Base-by-base conservation (phyloP, 2,888 invertebrate species). In the Bellardia pandia region DNA sequence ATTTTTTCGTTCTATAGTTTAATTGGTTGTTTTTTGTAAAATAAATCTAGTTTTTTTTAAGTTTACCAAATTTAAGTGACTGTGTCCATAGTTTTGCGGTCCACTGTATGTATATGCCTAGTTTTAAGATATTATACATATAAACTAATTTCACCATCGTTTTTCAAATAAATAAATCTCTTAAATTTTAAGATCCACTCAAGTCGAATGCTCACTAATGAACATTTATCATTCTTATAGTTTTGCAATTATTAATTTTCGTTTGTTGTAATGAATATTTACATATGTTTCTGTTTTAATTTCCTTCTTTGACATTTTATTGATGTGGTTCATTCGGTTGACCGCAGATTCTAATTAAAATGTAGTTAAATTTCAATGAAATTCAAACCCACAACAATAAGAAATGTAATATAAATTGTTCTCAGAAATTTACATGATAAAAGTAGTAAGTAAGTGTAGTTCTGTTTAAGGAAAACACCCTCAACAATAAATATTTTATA, bases 331-430 rank as follows among this genome's bases (percentile, higher is more conserved):
- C 40, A 42, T 66, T 69, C n/a, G 58, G 60, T 66, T 75, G 48
- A 86, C 78, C 74, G 48, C 74, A 83, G 48, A 75, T 66, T 83
- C 79, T 71, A 83, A 86, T 86, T 86, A 86, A 86, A 79, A 76
- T 64, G 53, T 56, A 62, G 23, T 82, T 60, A 64, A 64, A 69
- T 74, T 75, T 56, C 53, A 60, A 78, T 69, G 68, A 75, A 30
- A 75, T 53, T 16, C 23, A 16, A 69, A 79, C 45, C 82, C 82
- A 76, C 82, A 86, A 71, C n/a, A 83, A 74, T 72, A 78, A 75
- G 75, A 56, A 74, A 66, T 77, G 64, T 68, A 66, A 78, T 64
- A 56, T 33, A 51, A 56, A 58, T 30, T 42, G 13, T 56, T 62
- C 37, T 5, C 2, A 37, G 33, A 1, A 62, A n/a, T 62, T 33